phyloP scores from a whole-genome alignment of 2,888 invertebrate species.

The Tuberolachnus salignus region DNA sequence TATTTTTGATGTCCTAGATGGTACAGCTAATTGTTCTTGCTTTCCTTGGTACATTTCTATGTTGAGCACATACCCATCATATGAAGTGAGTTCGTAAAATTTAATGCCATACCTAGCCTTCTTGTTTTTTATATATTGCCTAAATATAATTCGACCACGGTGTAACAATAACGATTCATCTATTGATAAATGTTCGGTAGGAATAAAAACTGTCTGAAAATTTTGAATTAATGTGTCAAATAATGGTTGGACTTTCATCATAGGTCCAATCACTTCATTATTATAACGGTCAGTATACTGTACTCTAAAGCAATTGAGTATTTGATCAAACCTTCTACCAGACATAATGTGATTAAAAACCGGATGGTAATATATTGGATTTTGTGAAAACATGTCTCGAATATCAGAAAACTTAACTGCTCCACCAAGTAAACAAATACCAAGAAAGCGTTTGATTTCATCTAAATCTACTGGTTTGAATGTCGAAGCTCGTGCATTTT shows the following conservation, averaged over 20 bases:
- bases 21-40: too few relatives aligned
- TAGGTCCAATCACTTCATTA: background rate
- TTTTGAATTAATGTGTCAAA: background rate
- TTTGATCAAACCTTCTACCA: background rate
- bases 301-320: background rate
- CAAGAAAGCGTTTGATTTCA: background rate
- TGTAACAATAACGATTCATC: too few relatives aligned
- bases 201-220: background rate
- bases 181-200: too few relatives aligned
- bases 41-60: too few relatives aligned
- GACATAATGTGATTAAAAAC: background rate
- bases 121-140: background rate
- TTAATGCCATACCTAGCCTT: too few relatives aligned
- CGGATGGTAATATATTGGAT: background rate
- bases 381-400: slow-evolving; percentile 6
- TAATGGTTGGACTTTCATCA: background rate
- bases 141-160: slow-evolving; percentile 2
- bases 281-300: background rate
- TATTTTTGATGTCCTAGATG: too few relatives aligned
- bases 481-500: too few relatives aligned
- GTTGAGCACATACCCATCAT: too few relatives aligned
- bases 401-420: background rate
- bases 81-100: too few relatives aligned
- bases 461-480: background rate
- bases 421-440: background rate